Evolutionary conservation across 2,797 vertebrate genomes (phyloP).

Genomic region (Scleropages formosus): DNA sequence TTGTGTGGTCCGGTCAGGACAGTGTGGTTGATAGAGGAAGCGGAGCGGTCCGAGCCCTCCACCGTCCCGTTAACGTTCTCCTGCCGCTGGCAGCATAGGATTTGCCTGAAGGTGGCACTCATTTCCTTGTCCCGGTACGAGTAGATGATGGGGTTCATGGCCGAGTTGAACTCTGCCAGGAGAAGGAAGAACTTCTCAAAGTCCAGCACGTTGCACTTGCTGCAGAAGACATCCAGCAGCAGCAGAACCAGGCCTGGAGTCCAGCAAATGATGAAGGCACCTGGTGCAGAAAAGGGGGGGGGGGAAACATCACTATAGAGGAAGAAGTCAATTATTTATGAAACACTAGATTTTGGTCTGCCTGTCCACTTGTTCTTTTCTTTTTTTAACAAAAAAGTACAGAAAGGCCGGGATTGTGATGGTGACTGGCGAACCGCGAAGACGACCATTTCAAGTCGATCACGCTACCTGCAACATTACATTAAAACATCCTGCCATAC

Average conservation of each 20-base stretch:
- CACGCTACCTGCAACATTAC: no score
- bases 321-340: no score
- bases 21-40: conserved; percentile 93
- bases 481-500: no score
- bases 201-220: conserved; percentile 82
- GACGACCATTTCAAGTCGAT: no score
- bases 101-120: conserved; percentile 95
- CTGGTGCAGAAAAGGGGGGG: conserved; percentile 57
- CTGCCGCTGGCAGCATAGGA: conserved; percentile 91
- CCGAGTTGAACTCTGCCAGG: conserved; percentile 95
- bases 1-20: conserved; percentile 81
- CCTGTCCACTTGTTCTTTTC: no score
- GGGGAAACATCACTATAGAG: conserved; percentile 1
- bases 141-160: conserved; percentile 99
- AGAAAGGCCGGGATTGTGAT: no score
- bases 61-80: conserved; percentile 83
- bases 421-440: no score
- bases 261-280: conserved; percentile 98
- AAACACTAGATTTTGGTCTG: not conserved
- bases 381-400: no score
- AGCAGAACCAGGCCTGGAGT: conserved; percentile 93
- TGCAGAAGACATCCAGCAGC: conserved; percentile 91
- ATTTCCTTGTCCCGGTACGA: conserved; percentile 99
- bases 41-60: conserved; percentile 90
- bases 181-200: conserved; percentile 98